phyloP scores from a whole-genome alignment of 2,113 vertebrate species.

The Gobio gobio region DNA sequence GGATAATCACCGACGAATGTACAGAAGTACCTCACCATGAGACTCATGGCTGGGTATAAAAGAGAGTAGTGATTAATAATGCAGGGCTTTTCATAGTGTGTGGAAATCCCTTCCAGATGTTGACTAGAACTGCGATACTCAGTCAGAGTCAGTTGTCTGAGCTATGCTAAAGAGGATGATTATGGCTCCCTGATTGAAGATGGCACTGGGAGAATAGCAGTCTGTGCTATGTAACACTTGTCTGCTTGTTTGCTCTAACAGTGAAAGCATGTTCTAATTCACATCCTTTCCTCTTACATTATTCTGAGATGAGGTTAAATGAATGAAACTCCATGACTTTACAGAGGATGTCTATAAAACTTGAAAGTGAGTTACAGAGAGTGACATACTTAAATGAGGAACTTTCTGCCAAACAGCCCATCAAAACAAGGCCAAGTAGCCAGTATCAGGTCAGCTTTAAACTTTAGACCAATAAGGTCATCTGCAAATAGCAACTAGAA shows the following conservation, averaged over 20 bases:
- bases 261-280: not conserved
- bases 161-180: conserved; percentile 1
- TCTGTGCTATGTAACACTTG: not conserved
- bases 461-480: conserved; percentile 15
- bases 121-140: not conserved
- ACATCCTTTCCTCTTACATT: not conserved
- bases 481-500: conserved; percentile 43
- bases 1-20: not conserved
- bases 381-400: conserved; percentile 24
- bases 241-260: not conserved
- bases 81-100: not conserved
- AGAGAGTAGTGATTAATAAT: conserved; percentile 43
- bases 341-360: not conserved
- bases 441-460: conserved; percentile 47
- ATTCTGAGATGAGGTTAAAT: not conserved
- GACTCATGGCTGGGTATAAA: not conserved
- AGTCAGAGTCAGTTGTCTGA: not conserved
- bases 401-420: conserved; percentile 25
- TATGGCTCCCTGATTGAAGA: conserved; percentile 18
- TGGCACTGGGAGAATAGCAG: not conserved
- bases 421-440: conserved; percentile 37
- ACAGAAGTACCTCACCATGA: not conserved
- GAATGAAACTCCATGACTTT: not conserved
- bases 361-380: not conserved
- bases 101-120: conserved; percentile 27